A percentile compares a stretch with the other conserved stretches of the same genome.
Conservation (phyloP, 2,797 vertebrate species). For the Megalops cyprinoides region DNA sequence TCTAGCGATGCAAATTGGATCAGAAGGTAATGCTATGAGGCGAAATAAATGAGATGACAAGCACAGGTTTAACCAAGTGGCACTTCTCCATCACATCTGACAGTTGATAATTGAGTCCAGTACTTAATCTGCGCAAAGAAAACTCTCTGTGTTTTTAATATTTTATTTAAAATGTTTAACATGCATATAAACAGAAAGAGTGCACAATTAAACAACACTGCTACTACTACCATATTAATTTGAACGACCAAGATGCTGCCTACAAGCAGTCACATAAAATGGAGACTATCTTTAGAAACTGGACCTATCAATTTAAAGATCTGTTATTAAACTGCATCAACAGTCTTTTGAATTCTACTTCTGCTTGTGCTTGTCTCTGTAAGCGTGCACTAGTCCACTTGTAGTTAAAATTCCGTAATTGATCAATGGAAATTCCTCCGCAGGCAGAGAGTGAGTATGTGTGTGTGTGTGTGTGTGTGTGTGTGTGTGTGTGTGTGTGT, state of each 20-base stretch:
- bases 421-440: conserved; percentile 66
- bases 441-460: conserved; percentile 39
- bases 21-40: conserved; percentile 24
- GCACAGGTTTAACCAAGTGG: neutral
- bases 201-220: too few species aligned
- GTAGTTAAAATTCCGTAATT: conserved; percentile 55
- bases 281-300: too few species aligned
- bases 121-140: neutral
- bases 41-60: neutral
- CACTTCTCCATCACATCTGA: neutral
- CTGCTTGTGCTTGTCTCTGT: neutral
- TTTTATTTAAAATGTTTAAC: too few species aligned
- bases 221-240: too few species aligned
- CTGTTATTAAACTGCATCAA: neutral
- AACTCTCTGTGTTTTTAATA: too few species aligned
- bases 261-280: too few species aligned
- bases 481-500: conserved; percentile 18
- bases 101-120: neutral
- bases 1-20: conserved; percentile 48
- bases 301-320: too few species aligned
- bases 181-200: too few species aligned
- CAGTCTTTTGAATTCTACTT: neutral
- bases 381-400: conserved; percentile 52
- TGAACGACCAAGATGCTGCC: too few species aligned
- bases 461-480: neutral